Evolutionary conservation across 2,797 vertebrate species (phyloP), one percentile per base, ranked within the genome.

Genomic region (Centroberyx gerrardi): DNA sequence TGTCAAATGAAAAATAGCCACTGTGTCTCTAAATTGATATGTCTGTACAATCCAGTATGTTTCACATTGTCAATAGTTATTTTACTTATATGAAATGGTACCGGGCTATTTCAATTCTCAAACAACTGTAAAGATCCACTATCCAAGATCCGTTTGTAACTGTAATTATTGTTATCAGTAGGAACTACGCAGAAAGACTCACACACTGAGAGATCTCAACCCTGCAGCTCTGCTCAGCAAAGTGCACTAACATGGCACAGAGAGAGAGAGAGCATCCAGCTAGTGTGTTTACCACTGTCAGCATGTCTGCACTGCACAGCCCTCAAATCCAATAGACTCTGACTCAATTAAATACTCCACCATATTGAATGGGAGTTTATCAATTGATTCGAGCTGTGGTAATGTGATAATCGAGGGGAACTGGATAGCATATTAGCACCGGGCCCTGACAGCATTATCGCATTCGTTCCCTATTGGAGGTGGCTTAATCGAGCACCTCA

Each of bases 301-400:
- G 97, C 96, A 97, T 94, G 95, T 96, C 95, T 96, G 95, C 93
- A 95, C 95, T 85, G 88, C 91, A 88, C 90, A 88, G 91, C 86
- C 95, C 96, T 93, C 95, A 97, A 98, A 99, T 97, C 95, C 95
- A 97, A 98, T 98, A 97, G 97, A 97, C 96, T 97, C 96, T 98
- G 97, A 98, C 97, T 99, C 97, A 97, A 98, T 99, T 99, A 98
- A 98, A 97, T 97, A 96, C 95, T 96, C 97, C 96, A 96, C 93
- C 95, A 96, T 94, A 94, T 96, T 97, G 95, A 97, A 97, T 96
- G 90, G 94, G 96, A 97, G 96, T 98, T 97, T 97, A 97, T 98
- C 97, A 98, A 98, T 97, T 98, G 97, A 99, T 98, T 97, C 80
- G 91, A 94, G 93, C 97, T 96, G 96, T 96, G 96, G 96, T 98